Evolutionary conservation across 2,113 vertebrate species (phyloP).

Genomic region (Sterrhoptilus dennistouni): DNA sequence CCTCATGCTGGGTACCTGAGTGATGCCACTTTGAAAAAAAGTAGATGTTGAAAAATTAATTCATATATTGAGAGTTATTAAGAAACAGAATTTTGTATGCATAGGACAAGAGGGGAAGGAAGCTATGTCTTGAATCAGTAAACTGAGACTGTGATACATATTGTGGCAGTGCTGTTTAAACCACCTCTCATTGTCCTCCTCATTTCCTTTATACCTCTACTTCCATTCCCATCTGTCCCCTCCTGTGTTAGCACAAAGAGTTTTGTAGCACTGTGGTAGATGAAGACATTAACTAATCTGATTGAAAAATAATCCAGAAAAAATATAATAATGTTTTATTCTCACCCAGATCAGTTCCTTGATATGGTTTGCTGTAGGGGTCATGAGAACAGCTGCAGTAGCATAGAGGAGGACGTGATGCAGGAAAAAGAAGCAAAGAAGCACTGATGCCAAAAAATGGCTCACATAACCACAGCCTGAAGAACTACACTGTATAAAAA

Average conservation of each 20-base stretch:
- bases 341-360: background rate
- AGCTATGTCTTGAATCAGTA: background rate
- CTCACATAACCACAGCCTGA: background rate
- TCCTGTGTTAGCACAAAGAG: background rate
- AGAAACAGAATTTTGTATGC: background rate
- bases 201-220: background rate
- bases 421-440: background rate
- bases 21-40: background rate
- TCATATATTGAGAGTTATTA: background rate
- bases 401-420: accelerated
- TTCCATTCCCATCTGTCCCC: background rate
- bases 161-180: background rate
- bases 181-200: background rate
- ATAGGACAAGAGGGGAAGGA: background rate
- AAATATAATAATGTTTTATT: background rate
- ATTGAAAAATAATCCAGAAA: constrained; percentile 7
- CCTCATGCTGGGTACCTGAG: background rate
- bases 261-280: background rate
- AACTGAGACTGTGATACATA: background rate
- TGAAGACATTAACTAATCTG: background rate
- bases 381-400: background rate
- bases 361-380: background rate
- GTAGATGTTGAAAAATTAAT: background rate
- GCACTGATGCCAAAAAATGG: background rate
- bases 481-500: background rate